Evolutionary conservation across 2,113 vertebrate genomes (phyloP), one percentile per base, ranked within the genome.

Genomic region (Rhagologus leucostigma): DNA sequence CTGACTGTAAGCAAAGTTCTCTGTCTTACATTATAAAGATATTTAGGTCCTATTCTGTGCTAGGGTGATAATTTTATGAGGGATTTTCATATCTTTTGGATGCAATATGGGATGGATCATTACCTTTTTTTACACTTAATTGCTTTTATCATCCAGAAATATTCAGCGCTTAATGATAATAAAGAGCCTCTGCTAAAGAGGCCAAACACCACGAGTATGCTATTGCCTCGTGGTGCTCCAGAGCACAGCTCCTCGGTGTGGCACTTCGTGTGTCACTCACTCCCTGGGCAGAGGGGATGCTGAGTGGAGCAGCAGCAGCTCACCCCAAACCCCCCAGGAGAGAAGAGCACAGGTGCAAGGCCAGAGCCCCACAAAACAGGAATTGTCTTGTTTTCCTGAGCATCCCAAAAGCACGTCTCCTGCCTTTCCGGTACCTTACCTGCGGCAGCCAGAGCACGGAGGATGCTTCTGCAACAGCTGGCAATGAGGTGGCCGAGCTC

Each of bases 91-190:
- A 81, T 90, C 80, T 95, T 96, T 93, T 81, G 88, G 83, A 92
- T 1, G 60, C 86, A 78, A 71, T 93, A 75, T 27, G 56, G 92
- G 82, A 95, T 14, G 92, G 95, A 92, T 95, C 95, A 93, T 97
- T 97, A 87, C 90, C 59, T 84, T 89, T 94, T 95, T 93, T 91
- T 77, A 88, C 92, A 89, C 86, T 79, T 96, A 96, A 96, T 97
- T 94, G 90, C 90, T 94, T 96, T 93, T 95, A 96, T 94, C 83
- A 96, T 90, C 69, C 69, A 81, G 92, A 89, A 95, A 89, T 92
- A 90, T 23, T 79, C 76, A 27, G 65, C 2, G 2, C 80, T 85
- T 94, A 94, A 96, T 94, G 95, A 90, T 71, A 95, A 90, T 62
- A 95, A 93, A 95, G 83, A 85, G 49, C n/a, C 82, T 49, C 29